These are phyloP conservation scores for Lamellibrachia columna DNA, from an alignment of 2,888 invertebrate species.

Conservation along the genomic window DNA sequence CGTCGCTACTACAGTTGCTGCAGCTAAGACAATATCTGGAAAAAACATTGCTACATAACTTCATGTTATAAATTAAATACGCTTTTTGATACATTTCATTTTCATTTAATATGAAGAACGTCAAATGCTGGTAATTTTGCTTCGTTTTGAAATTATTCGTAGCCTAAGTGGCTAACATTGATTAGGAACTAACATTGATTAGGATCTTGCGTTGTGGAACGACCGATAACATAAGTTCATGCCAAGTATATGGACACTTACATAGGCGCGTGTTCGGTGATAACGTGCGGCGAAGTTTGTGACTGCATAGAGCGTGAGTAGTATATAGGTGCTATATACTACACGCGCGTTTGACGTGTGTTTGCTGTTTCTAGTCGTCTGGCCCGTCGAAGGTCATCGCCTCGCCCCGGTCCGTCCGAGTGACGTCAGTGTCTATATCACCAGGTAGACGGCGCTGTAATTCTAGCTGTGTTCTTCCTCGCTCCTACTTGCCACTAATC, in stretches of 20 bases:
- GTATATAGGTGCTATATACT: no score
- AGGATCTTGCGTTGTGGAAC: neutral
- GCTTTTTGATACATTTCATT: neutral
- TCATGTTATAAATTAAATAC: neutral
- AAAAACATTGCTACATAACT: neutral
- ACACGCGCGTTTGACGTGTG: neutral
- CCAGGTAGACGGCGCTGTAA: neutral
- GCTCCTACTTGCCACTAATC: neutral
- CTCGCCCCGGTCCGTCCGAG: neutral
- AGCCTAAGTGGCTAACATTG: neutral
- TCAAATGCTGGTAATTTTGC: neutral
- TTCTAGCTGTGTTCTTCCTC: neutral
- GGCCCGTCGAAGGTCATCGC: neutral
- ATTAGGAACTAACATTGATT: neutral
- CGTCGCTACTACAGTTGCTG: neutral
- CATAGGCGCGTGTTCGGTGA: neutral
- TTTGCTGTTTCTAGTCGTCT: neutral
- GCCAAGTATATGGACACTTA: neutral
- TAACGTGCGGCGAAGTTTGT: neutral
- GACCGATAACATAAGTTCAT: neutral
- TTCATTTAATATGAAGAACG: neutral
- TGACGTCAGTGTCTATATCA: conserved; percentile 5
- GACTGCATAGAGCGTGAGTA: neutral
- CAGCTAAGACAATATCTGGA: neutral
- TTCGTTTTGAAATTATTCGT: no score